Evolutionary conservation across 2,797 vertebrate genomes (phyloP), one percentile per base, ranked within the genome.

Genomic region (Synaphobranchus kaupii): DNA sequence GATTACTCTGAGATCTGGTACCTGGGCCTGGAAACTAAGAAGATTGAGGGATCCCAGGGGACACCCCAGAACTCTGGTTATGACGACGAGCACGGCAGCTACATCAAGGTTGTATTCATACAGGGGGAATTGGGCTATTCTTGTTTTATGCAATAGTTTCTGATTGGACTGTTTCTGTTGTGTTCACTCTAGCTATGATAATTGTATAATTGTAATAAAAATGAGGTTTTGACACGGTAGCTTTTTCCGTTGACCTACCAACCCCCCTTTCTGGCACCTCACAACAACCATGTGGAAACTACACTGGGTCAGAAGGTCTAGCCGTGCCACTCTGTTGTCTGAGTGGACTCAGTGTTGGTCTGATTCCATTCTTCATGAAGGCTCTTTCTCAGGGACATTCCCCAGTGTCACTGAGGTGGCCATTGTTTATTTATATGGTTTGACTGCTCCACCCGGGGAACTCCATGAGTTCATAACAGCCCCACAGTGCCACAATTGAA

Each of bases 1-100:
- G 97, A 97, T 94, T 98, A 97, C 87, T 90, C 96, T 34, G 97
- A 98, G 93, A 94, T 99, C 84, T 99, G 97, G 98, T 98, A 96
- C 95, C 94, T 98, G 93, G 98, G 98, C n/a, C 95, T 98, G 89
- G 96, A 97, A 85, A 96, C 97, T 83, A 95, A 98, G 92, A 99
- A 99, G 92, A 96, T 98, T 71, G 95, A 97, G 68, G 95, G 95
- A 86, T 92, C 94, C 68, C 94, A 96, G 76, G 96, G 96, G 85
- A 93, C 94, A 8, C 95, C 96, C 48, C 96, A 96, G 90, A 98
- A 97, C 94, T 96, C 93, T 1, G 96, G 96, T 91, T 99, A 97
- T 25, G 98, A 99, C 60, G 98, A 99, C 39, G 97, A 98, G 80
- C 97, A 97, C 0, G 98, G 98, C 39, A 98, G 96, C 93, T 99